Conservation (phyloP, 2,113 vertebrate species). For the Sminthopsis crassicaudata region DNA sequence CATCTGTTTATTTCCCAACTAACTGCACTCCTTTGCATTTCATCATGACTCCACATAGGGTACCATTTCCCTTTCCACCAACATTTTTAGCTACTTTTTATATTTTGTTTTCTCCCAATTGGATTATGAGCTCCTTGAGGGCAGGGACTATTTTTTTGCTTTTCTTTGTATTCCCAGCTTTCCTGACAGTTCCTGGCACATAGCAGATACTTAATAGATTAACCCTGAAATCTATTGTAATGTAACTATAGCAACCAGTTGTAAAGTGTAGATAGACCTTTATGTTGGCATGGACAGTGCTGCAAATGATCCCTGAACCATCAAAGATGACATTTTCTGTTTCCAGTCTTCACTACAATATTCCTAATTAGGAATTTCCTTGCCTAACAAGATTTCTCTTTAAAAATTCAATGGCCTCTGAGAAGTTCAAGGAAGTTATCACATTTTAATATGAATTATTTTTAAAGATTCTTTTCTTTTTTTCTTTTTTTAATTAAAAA, state of each 20-base stretch:
- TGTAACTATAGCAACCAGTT: neutral
- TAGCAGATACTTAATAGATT: neutral
- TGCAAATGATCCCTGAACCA: neutral
- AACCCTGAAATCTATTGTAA: neutral
- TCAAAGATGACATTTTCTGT: neutral
- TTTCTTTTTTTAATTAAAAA: too few species aligned
- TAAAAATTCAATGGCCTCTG: slow-evolving; percentile 69
- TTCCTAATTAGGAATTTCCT: slow-evolving; percentile 53
- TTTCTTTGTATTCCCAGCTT: neutral
- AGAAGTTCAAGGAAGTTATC: slow-evolving; percentile 45
- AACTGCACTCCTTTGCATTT: neutral
- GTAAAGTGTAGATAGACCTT: neutral
- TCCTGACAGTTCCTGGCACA: neutral
- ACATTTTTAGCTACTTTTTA: neutral
- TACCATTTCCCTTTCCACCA: neutral
- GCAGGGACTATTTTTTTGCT: neutral
- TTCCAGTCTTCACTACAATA: neutral
- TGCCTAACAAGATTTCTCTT: slow-evolving; percentile 51
- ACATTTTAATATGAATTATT: slow-evolving; percentile 55
- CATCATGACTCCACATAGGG: neutral
- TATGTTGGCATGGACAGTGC: neutral
- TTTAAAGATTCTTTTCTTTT: slow-evolving; percentile 64
- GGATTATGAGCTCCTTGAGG: neutral
- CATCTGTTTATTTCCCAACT: neutral
- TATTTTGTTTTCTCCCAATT: neutral